Evolutionary conservation across 2,113 vertebrate species (phyloP).

Genomic region (Apteryx owenii): DNA sequence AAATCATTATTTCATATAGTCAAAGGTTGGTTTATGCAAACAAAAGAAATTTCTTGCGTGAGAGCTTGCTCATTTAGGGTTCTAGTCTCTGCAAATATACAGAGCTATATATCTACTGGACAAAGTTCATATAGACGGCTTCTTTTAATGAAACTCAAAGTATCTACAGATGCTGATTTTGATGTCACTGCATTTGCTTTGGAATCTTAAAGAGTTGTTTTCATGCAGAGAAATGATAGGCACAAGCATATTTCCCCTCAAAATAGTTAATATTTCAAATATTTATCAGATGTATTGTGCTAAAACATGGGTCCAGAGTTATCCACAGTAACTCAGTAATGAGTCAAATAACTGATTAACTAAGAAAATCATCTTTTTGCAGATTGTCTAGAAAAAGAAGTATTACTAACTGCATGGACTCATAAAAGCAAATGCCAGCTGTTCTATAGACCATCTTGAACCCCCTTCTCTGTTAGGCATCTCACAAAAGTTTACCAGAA

Average conservation of each 20-base stretch:
- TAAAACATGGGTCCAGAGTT: fast-evolving
- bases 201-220: not conserved
- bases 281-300: not conserved
- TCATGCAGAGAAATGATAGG: not conserved
- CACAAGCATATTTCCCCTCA: not conserved
- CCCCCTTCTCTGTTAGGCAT: not conserved
- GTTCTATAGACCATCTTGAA: not conserved
- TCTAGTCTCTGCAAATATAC: not conserved
- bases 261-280: not conserved
- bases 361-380: not conserved
- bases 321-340: not conserved
- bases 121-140: not conserved
- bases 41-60: not conserved
- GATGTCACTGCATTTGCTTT: not conserved
- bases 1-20: not conserved
- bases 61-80: not conserved
- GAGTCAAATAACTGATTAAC: not conserved
- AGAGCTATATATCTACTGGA: not conserved
- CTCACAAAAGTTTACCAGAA: not conserved
- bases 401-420: not conserved
- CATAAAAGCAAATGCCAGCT: not conserved
- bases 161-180: not conserved
- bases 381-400: not conserved
- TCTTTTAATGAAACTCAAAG: not conserved
- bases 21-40: not conserved